Percentiles rank a stretch among this genome's conserved stretches.
These are phyloP conservation scores for Plectus sambesii DNA, from an alignment of 1,140 invertebrate species.

Conservation along the genomic window DNA sequence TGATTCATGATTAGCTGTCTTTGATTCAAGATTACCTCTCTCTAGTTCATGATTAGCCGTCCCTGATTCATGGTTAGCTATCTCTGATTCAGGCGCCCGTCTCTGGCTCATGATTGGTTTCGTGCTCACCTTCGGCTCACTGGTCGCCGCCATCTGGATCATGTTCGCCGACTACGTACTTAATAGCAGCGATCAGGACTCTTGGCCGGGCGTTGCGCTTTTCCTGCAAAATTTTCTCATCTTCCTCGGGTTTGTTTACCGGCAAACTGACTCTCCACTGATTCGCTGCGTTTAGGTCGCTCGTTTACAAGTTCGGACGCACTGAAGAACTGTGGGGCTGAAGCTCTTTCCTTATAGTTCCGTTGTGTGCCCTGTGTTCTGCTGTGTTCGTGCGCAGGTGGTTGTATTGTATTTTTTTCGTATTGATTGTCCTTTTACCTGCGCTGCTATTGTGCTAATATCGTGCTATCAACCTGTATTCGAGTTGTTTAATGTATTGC, in stretches of 20 bases:
- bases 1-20: too few species aligned
- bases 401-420: too few species aligned
- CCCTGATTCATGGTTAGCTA: too few species aligned
- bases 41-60: too few species aligned
- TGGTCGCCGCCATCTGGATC: conserved; percentile 90
- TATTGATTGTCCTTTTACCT: too few species aligned
- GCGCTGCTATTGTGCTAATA: too few species aligned
- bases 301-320: conserved; percentile 85
- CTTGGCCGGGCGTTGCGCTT: conserved; percentile 57
- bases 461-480: too few species aligned
- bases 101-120: conserved; percentile 95
- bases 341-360: conserved; percentile 34
- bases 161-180: conserved; percentile 58
- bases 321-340: conserved; percentile 61
- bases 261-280: too few species aligned
- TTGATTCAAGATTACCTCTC: too few species aligned
- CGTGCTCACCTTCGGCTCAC: conserved; percentile 81
- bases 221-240: conserved; percentile 92
- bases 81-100: conserved; percentile 62
- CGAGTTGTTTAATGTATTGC: too few species aligned
- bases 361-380: too few species aligned
- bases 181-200: conserved; percentile 29
- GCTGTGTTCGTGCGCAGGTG: too few species aligned
- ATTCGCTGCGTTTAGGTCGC: conserved; percentile 52
- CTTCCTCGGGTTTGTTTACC: conserved; percentile 65